These are phyloP conservation scores for Chloroceryle inda DNA, from an alignment of 2,797 vertebrate species.

Conservation along the genomic window DNA sequence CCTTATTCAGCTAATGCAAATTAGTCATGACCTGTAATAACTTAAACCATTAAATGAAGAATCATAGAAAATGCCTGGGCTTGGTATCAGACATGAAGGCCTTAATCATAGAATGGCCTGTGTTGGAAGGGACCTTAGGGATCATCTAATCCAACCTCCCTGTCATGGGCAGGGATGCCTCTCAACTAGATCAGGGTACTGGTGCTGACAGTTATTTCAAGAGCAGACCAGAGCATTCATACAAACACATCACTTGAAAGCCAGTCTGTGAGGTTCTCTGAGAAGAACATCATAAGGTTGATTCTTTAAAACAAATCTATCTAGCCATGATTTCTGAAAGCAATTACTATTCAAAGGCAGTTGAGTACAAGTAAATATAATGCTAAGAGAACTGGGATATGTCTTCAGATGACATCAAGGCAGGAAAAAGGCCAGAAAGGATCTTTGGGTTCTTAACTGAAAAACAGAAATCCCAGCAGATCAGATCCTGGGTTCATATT, in stretches of 20 bases:
- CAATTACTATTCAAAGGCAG: neutral
- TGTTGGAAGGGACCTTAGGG: too few relatives aligned
- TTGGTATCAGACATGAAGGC: neutral
- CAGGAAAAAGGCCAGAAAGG: neutral
- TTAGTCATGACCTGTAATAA: neutral
- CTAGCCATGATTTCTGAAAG: neutral
- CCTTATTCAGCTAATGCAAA: neutral
- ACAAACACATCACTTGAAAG: neutral
- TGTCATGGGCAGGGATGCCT: too few relatives aligned
- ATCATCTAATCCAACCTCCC: too few relatives aligned
- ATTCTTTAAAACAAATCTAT: neutral
- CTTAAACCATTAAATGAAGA: neutral
- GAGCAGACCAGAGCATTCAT: neutral
- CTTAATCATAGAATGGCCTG: too few relatives aligned
- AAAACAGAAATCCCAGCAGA: neutral
- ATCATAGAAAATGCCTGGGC: neutral
- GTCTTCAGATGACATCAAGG: neutral
- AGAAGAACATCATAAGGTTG: neutral
- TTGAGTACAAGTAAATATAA: neutral
- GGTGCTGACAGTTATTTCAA: neutral
- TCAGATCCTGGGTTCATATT: neutral
- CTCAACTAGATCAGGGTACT: too few relatives aligned
- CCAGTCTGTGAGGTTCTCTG: neutral
- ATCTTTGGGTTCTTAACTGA: neutral
- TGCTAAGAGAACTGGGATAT: neutral